Evolutionary conservation across 2,888 invertebrate genomes (phyloP), one percentile per base, ranked within the genome.

Genomic region (Hetaerina titia): DNA sequence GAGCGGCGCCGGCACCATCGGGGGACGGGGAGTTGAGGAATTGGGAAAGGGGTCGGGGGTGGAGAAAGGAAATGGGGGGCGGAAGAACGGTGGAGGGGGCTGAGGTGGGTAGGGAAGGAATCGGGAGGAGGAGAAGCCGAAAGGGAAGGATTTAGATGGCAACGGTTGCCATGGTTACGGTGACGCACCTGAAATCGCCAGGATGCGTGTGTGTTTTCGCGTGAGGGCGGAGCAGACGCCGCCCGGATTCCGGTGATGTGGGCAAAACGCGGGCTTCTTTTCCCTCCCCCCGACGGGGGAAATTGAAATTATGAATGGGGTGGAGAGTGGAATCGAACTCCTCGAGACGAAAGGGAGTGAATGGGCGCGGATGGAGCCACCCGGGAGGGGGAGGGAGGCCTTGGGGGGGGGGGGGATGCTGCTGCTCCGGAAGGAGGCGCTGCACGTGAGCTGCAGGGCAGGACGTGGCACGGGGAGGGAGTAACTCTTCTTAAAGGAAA

Each of bases 161-260:
- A 74, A 69, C 92, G 56, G 92, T 92, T n/a, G 74, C 92, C 63
- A 92, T 92, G 92, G 92, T 9, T 64, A 92, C 92, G 92, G 92
- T 92, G 92, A 92, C 92, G 92, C 92, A 92, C 92, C 92, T 92
- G 69, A 92, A 74, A 57, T 69, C 69, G 69, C 69, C 19, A 19
- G 15, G 7, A 2, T 15, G 69, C 69, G 8, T 19, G 69, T 22
- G 69, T 19, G n/a, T 19, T 9, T 15, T 11, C 60, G 17, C 13
- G 60, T 17, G 89, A 64, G 64, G 90, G 64, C 64, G 90, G 31
- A 15, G 89, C 89, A 31, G 56, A 57, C 89, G 89, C 56, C 56
- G 63, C 31, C 45, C 90, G 64, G 64, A 90, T 90, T 90, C 90
- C 90, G 63, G 63, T 13, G 31, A 90, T 64, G 58, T 45, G 90